phyloP scores from a whole-genome alignment of 2,113 vertebrate genomes.

The Sinocyclocheilus grahami region DNA sequence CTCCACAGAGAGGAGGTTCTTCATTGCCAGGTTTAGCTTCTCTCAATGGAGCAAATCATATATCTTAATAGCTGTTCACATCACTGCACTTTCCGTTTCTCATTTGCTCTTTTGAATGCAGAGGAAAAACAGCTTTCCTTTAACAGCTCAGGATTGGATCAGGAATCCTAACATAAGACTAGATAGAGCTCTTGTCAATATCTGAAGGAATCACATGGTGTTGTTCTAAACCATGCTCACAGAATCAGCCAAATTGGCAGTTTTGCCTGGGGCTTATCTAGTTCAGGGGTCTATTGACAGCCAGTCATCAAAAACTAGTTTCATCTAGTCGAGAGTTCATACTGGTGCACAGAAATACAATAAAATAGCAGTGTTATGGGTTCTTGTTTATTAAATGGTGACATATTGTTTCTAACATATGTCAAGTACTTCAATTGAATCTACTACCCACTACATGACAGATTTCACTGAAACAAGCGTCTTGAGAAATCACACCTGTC shows the following conservation, averaged over 20 bases:
- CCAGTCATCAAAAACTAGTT: conserved; percentile 3
- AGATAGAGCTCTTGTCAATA: background rate
- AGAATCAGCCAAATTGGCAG: background rate
- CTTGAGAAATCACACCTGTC: background rate
- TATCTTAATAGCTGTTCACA: conserved; percentile 13
- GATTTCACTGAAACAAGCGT: background rate
- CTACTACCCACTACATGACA: too few species aligned
- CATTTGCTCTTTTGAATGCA: background rate
- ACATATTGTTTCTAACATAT: conserved; percentile 10
- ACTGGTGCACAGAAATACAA: background rate
- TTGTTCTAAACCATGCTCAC: background rate
- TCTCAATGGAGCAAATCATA: conserved; percentile 12
- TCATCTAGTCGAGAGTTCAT: background rate
- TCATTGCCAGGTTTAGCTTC: conserved; percentile 33
- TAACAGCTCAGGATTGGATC: background rate
- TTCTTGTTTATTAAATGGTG: background rate
- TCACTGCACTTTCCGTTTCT: background rate
- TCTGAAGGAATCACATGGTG: background rate
- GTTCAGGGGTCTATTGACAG: background rate
- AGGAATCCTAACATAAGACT: background rate
- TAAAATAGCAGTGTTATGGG: background rate
- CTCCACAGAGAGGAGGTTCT: conserved; percentile 15
- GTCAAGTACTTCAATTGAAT: background rate
- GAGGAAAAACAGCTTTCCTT: background rate
- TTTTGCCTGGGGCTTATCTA: background rate